Evolutionary conservation across 2,113 vertebrate species (phyloP), one percentile per base, ranked within the genome.

Genomic region (Riparia riparia): DNA sequence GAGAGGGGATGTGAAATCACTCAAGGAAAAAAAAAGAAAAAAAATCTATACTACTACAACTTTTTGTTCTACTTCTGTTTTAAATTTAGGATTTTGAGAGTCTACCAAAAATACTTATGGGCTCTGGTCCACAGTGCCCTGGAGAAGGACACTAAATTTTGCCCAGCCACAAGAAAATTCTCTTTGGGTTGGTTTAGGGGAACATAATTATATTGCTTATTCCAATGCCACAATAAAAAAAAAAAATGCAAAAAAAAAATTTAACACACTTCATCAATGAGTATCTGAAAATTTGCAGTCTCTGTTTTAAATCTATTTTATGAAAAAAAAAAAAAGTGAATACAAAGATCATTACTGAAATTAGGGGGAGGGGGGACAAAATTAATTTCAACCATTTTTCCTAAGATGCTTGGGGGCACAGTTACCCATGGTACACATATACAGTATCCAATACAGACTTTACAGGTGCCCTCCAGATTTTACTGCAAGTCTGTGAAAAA

Each of bases 381-480:
- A 50, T 28, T 49, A 28, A 31, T 44, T 66, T 58, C 34, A 91
- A 50, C 7, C 71, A 64, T 44, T 14, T 9, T 34, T 49, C 65
- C 12, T 19, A 63, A 63, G 22, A 56, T 22, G 7, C 41, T 20
- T 76, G 28, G 6, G 34, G 39, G 15, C 31, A 80, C 3, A 10
- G 16, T 50, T 71, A 70, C 17, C 26, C 1, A 2, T 3, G 1
- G 21, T 41, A 79, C 2, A 2, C 2, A 24, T 16, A 16, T 17
- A n/a, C 21, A 84, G 18, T 21, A 64, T 47, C n/a, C 71, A 89
- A 47, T 20, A 89, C 19, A 78, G 44, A 16, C 39, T 65, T 87
- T 60, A 72, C 56, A 79, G 41, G 20, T 60, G 12, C 19, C 89
- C 20, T 89, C 66, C 49, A 78, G 39, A 66, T 88, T 85, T 80